These are phyloP conservation scores for Hecatera dysodea DNA, from an alignment of 2,888 invertebrate genomes.

Conservation along the genomic window DNA sequence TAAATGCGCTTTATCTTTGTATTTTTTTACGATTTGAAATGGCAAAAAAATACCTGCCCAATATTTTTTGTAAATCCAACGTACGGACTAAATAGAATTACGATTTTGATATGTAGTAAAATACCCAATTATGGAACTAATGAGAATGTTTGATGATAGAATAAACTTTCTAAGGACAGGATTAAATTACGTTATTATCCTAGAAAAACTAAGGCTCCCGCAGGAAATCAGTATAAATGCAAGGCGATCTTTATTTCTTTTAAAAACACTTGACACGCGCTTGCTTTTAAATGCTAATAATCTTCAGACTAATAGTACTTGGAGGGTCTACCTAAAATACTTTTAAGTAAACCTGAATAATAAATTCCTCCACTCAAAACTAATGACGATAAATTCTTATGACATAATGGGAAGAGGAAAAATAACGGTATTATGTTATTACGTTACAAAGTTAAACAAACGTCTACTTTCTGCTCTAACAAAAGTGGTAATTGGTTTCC, in stretches of 20 bases:
- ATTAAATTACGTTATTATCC: constrained; percentile 52
- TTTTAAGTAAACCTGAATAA: background rate
- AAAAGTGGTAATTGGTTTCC: constrained; percentile 56
- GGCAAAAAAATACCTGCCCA: no score
- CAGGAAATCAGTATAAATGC: constrained; percentile 53
- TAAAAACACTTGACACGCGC: constrained; percentile 39
- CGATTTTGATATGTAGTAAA: no score
- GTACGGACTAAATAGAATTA: no score
- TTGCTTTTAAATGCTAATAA: constrained; percentile 40
- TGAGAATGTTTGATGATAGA: constrained; percentile 26
- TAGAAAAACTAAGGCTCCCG: constrained; percentile 52
- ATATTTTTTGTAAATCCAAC: no score
- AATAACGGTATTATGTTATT: constrained; percentile 43
- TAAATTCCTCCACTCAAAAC: constrained; percentile 16
- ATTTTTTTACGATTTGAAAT: no score
- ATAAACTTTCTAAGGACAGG: constrained; percentile 21
- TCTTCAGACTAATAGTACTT: constrained; percentile 25
- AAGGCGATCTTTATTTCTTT: constrained; percentile 34
- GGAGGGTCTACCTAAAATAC: constrained; percentile 3
- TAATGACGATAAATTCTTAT: constrained; percentile 29
- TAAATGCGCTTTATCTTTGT: no score
- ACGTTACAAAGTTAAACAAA: constrained; percentile 44
- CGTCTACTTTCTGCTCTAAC: constrained; percentile 22
- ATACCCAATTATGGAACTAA: constrained; percentile 16
- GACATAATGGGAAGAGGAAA: constrained; percentile 23